Conservation (phyloP, 2,113 vertebrate genomes). For the Poeciliopsis prolifica region DNA sequence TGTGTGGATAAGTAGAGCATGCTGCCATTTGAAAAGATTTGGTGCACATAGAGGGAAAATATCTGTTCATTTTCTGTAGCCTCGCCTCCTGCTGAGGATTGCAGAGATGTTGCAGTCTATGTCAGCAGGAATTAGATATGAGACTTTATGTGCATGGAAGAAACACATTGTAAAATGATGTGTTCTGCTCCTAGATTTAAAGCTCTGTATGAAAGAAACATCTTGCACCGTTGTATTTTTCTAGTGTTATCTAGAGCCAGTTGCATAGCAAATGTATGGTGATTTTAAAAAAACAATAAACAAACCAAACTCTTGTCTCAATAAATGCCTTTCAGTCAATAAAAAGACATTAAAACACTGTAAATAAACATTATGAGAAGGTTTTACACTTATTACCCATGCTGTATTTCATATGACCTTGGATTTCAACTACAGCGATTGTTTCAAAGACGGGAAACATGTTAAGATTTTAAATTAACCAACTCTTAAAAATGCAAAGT, state of each 20-base stretch:
- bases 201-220: constrained; percentile 23
- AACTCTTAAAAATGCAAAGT: too few relatives aligned
- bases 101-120: constrained; percentile 6
- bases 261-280: background rate
- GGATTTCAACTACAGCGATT: too few relatives aligned
- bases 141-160: constrained; percentile 13
- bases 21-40: constrained; percentile 17
- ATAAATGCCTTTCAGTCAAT: too few relatives aligned
- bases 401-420: too few relatives aligned
- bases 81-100: constrained; percentile 4
- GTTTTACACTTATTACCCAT: too few relatives aligned
- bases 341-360: too few relatives aligned
- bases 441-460: too few relatives aligned
- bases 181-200: constrained; percentile 38
- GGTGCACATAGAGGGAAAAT: background rate
- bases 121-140: constrained; percentile 13
- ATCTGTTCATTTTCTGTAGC: constrained; percentile 1
- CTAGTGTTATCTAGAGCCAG: background rate
- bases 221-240: background rate
- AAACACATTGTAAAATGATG: constrained; percentile 23
- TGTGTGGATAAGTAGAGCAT: constrained; percentile 12
- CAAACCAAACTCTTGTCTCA: background rate
- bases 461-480: too few relatives aligned
- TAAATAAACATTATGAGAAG: too few relatives aligned
- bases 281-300: background rate